Evolutionary conservation across 2,113 vertebrate genomes (phyloP).

Genomic region (Acinonyx jubatus): DNA sequence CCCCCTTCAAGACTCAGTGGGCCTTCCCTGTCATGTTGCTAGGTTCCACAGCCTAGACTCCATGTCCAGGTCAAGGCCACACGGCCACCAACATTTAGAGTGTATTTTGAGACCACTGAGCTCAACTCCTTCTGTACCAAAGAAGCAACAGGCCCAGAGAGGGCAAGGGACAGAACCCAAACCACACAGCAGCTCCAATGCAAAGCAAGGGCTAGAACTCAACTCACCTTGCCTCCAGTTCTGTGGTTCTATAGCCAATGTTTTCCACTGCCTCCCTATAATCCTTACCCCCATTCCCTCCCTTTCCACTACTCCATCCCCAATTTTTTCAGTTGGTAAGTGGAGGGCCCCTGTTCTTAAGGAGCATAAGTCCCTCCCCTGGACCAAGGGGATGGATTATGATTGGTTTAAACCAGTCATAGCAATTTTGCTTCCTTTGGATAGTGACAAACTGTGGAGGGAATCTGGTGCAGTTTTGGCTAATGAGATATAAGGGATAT

Average conservation of each 20-base stretch:
- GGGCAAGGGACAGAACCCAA: neutral
- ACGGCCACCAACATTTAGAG: neutral
- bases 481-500: neutral
- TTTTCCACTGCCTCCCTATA: neutral
- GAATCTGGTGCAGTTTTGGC: neutral
- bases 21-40: neutral
- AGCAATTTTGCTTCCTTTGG: neutral
- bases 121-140: neutral
- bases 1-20: neutral
- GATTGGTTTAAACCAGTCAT: neutral
- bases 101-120: conserved; percentile 1
- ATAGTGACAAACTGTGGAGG: neutral
- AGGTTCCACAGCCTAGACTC: neutral
- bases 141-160: neutral
- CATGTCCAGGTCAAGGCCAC: neutral
- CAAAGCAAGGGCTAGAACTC: neutral
- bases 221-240: neutral
- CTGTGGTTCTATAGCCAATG: neutral
- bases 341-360: neutral
- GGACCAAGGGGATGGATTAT: neutral
- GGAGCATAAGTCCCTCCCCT: neutral
- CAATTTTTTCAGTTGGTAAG: neutral
- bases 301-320: neutral
- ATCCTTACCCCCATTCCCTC: neutral
- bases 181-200: neutral